Base-by-base conservation (phyloP, 2,113 vertebrate genomes). In the Coregonus clupeaformis region DNA sequence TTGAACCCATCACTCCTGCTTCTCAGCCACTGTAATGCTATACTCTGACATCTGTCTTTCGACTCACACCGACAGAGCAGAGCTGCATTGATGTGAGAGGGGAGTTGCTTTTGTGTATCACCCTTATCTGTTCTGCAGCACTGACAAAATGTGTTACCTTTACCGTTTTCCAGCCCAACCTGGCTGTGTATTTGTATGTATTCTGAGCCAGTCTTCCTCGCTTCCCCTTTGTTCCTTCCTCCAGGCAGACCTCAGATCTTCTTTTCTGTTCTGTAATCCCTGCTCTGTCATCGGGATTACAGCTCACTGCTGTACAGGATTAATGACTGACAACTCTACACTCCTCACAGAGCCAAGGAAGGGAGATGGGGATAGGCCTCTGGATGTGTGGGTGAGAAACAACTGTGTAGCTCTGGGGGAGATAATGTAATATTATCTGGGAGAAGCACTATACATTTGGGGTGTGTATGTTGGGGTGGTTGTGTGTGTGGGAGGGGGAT, bases 281-380 rank as follows among this genome's bases (percentile, higher is more conserved):
- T 81, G 76, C 88, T 90, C 89, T 85, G 87, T 90, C 86, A 88
- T 90, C 86, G 87, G 89, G 90, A 91, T 91, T 92, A 90, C 88
- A 87, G 89, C 81, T 85, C 89, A 83, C 49, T 84, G 87, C 82
- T 80, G 84, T 81, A 82, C 86, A 86, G 90, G 90, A 91, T 91
- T 91, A 90, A 91, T 91, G 88, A 91, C 87, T 88, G 90, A 90
- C 88, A 90, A 83, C 86, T 80, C 88, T 65, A 65, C 63, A 25
- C 25, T 65, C 24, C 63, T 45, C 84, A 83, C 77, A 73, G 81
- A 75, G 77, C 77, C 22, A 81, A 47, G 12, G 16, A 42, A n/a
- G 27, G 30, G 13, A 20, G 82, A 85, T 82, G 71, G 36, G 76
- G 36, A 42, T 11, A 42, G 36, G 83, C 64, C 72, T 68, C 74